Evolutionary conservation across 2,113 vertebrate species (phyloP).

Genomic region (Microtus montanus): DNA sequence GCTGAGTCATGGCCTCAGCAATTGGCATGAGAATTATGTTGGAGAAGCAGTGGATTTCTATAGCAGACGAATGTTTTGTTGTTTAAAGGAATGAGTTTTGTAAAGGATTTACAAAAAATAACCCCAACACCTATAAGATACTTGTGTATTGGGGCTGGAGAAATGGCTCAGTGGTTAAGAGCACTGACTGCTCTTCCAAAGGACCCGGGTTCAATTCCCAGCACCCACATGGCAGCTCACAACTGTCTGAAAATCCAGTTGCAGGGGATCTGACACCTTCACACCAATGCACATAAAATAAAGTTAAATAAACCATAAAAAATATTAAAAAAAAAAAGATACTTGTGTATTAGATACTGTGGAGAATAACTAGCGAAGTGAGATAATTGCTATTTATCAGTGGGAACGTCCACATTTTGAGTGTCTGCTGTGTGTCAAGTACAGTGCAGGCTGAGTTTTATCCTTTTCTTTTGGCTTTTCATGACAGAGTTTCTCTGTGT

Average conservation of each 20-base stretch:
- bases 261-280: too few relatives aligned
- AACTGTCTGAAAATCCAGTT: too few relatives aligned
- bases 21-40: slow-evolving; percentile 71
- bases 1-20: slow-evolving; percentile 55
- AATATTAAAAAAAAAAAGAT: too few relatives aligned
- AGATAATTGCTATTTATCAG: slow-evolving; percentile 39
- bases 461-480: too few relatives aligned
- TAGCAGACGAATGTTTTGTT: slow-evolving; percentile 58
- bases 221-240: too few relatives aligned
- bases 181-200: too few relatives aligned
- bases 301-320: too few relatives aligned
- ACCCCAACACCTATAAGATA: neutral
- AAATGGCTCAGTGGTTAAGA: too few relatives aligned
- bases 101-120: slow-evolving; percentile 41
- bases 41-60: slow-evolving; percentile 58
- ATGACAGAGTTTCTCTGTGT: neutral
- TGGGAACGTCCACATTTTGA: neutral
- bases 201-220: too few relatives aligned
- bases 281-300: too few relatives aligned
- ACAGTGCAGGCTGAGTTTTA: neutral
- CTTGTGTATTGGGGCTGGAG: neutral
- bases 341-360: neutral
- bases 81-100: slow-evolving; percentile 22
- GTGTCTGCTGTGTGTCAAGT: neutral
- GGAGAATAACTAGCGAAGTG: neutral